These are phyloP conservation scores for Aradophagus sp. DNA, from an alignment of 1,140 invertebrate species.

Conservation along the genomic window DNA sequence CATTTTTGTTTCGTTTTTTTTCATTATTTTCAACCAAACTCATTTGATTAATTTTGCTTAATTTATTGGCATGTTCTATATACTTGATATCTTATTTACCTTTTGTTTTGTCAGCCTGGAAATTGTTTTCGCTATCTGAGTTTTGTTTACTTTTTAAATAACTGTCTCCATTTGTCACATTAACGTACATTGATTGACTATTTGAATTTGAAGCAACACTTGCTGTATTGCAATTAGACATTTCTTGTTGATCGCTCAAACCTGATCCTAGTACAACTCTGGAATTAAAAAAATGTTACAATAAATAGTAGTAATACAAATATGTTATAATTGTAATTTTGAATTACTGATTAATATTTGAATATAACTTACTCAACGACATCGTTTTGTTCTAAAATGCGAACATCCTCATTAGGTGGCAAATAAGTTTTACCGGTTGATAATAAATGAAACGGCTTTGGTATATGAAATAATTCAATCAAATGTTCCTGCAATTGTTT, in stretches of 20 bases:
- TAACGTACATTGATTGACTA: slow-evolving; percentile 13
- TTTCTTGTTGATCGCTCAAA: slow-evolving; percentile 1
- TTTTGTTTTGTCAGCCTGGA: background rate
- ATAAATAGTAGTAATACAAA: too few relatives aligned
- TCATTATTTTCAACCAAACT: background rate
- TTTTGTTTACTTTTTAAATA: background rate
- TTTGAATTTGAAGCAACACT: slow-evolving; percentile 8
- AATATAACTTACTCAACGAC: slow-evolving; percentile 42
- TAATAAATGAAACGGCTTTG: slow-evolving; percentile 42
- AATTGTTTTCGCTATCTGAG: background rate
- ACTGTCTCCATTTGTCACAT: slow-evolving; percentile 10
- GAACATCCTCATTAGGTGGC: slow-evolving; percentile 46
- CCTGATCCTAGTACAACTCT: slow-evolving; percentile 36
- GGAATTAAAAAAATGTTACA: too few relatives aligned
- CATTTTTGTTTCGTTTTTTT: background rate
- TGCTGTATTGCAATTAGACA: slow-evolving; percentile 13
- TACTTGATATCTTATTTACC: too few relatives aligned
- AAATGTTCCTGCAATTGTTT: slow-evolving; percentile 48
- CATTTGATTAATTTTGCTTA: too few relatives aligned
- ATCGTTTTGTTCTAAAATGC: slow-evolving; percentile 46
- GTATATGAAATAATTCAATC: slow-evolving; percentile 32
- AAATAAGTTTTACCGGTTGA: slow-evolving; percentile 52
- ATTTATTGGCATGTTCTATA: too few relatives aligned
- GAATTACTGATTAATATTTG: background rate
- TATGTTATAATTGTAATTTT: too few relatives aligned